These are phyloP conservation scores for Scolopax rusticola DNA, from an alignment of 2,797 vertebrate genomes.

Conservation along the genomic window DNA sequence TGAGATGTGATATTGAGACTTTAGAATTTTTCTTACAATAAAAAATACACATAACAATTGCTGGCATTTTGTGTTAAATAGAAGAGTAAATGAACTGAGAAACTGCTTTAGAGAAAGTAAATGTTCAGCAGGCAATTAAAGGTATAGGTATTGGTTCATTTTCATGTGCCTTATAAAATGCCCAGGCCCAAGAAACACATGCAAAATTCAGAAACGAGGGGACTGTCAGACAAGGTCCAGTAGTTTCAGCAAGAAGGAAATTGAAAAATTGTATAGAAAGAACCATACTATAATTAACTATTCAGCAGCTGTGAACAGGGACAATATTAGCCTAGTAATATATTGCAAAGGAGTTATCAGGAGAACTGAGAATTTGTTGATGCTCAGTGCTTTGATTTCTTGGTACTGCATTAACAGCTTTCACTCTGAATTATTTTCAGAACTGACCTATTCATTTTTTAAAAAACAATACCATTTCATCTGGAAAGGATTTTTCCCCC, in stretches of 20 bases:
- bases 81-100: not conserved
- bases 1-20: not conserved
- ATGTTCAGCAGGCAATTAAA: not conserved
- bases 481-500: not conserved
- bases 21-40: not conserved
- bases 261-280: slow-evolving; percentile 1
- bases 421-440: not conserved
- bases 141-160: not conserved
- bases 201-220: not conserved
- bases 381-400: not conserved
- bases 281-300: not conserved
- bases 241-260: slow-evolving; percentile 14
- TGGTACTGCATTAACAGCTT: not conserved
- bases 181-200: not conserved
- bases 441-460: not conserved
- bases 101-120: not conserved
- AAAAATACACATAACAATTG: not conserved
- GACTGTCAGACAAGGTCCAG: not conserved
- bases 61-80: not conserved
- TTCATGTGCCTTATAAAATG: not conserved
- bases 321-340: not conserved
- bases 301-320: not conserved
- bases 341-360: not conserved
- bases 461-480: not conserved
- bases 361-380: not conserved